Base-by-base conservation (phyloP, 2,888 invertebrate species). In the Leucoptera coffeella region DNA sequence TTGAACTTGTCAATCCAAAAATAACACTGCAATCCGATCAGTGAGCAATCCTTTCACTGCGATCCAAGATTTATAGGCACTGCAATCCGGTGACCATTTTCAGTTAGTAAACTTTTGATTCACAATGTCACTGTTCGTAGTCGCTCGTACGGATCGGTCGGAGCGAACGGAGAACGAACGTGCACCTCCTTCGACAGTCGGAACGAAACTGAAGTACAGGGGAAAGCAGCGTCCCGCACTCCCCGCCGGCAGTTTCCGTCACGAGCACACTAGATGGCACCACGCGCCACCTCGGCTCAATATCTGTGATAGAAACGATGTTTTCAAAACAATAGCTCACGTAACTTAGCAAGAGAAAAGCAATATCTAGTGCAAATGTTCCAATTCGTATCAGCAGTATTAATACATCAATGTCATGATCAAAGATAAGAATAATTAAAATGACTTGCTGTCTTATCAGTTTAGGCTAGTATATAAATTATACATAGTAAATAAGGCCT, bases 241-340 rank as follows among this genome's bases (percentile, higher is more conserved):
- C 46, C 54, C 47, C 59, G 45, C 47, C 10, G 12, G 15, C 33
- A 37, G 35, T 39, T 40, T 43, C 45, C 17, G 17, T 7, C 9
- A 17, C 9, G 6, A 35, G 46, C 45, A 39, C 39, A 32, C 33
- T 32, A 30, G 38, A 36, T 44, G 42, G 56, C 65, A 65, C 69
- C 69, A 64, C 34, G 62, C 65, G 65, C 65, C 50, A 62, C 59
- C 34, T 55, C 50, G 60, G 65, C 50, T 64, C 65, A 54, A 67
- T 69, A 67, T 62, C 65, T 67, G 28, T 25, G 29, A 31, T 13
- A 26, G 44, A 39, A 46, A n/a, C n/a, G n/a, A n/a, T n/a, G n/a
- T n/a, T n/a, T n/a, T n/a, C n/a, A n/a, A n/a, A n/a, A n/a, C n/a
- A n/a, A n/a, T n/a, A n/a, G n/a, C n/a, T n/a, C n/a, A n/a, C n/a